Conservation (phyloP, 2,797 vertebrate species). For the Muscicapa striata region DNA sequence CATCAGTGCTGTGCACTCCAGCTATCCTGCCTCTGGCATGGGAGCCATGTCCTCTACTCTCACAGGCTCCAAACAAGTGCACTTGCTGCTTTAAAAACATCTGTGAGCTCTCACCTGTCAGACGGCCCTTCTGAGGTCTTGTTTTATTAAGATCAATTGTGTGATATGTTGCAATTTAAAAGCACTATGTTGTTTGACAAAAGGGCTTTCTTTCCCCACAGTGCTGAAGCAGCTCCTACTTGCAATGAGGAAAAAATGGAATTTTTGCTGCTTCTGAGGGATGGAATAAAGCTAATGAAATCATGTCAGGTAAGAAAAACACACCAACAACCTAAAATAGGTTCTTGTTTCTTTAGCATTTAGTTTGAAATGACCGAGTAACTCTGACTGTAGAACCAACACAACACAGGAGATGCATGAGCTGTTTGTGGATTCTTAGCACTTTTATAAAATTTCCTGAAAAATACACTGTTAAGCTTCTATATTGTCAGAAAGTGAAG, state of each 20-base stretch:
- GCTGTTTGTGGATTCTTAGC: background rate
- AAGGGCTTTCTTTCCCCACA: background rate
- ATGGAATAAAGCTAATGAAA: background rate
- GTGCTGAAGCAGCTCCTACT: background rate
- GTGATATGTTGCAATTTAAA: background rate
- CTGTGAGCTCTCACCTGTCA: fast-evolving
- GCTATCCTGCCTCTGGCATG: fast-evolving
- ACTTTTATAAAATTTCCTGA: background rate
- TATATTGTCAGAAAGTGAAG: background rate
- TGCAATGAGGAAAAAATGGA: background rate
- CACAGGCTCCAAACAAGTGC: background rate
- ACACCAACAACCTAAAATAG: background rate
- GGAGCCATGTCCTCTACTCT: background rate
- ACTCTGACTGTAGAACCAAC: background rate
- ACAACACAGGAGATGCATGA: background rate
- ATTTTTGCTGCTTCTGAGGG: background rate
- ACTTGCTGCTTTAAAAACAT: background rate
- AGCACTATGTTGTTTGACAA: background rate
- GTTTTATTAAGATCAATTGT: background rate
- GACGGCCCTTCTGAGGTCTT: background rate
- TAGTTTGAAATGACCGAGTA: background rate
- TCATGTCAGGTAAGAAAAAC: background rate
- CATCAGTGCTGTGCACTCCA: fast-evolving
- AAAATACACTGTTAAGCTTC: background rate
- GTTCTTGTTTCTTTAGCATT: background rate